These are phyloP conservation scores for Fragum whitleyi DNA, from an alignment of 2,888 invertebrate species.

Conservation along the genomic window DNA sequence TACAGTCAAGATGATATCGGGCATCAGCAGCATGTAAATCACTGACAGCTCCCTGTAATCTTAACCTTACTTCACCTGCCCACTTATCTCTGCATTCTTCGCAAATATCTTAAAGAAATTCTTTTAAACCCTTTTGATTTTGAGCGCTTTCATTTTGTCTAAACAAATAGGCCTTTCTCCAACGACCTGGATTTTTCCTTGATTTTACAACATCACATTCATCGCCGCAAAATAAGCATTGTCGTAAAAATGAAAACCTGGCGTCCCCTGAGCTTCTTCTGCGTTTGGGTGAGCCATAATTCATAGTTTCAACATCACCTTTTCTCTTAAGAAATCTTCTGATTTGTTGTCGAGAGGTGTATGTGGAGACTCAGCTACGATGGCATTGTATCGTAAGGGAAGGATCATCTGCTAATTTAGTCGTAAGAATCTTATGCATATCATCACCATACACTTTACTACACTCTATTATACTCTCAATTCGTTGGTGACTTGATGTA, in stretches of 20 bases:
- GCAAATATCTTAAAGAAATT: background rate
- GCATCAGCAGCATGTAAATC: conserved; percentile 60
- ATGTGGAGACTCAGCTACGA: background rate
- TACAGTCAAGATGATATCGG: conserved; percentile 43
- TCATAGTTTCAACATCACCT: background rate
- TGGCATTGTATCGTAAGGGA: background rate
- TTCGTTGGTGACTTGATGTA: background rate
- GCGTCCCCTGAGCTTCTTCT: too few species aligned
- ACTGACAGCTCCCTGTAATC: background rate
- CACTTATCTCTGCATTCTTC: background rate
- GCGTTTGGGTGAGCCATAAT: background rate
- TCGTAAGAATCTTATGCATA: background rate
- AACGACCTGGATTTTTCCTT: background rate
- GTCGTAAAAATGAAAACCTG: too few species aligned
- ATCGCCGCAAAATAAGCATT: too few species aligned
- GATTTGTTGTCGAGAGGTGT: background rate
- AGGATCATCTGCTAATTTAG: background rate
- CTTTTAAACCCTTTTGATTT: background rate
- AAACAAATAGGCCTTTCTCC: background rate
- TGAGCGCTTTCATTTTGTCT: background rate
- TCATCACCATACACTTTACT: background rate
- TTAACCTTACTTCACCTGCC: background rate
- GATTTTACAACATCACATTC: background rate
- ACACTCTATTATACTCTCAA: background rate
- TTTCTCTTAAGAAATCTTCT: background rate